Base-by-base conservation (phyloP, 2,888 invertebrate genomes). In the Gerris lacustris region DNA sequence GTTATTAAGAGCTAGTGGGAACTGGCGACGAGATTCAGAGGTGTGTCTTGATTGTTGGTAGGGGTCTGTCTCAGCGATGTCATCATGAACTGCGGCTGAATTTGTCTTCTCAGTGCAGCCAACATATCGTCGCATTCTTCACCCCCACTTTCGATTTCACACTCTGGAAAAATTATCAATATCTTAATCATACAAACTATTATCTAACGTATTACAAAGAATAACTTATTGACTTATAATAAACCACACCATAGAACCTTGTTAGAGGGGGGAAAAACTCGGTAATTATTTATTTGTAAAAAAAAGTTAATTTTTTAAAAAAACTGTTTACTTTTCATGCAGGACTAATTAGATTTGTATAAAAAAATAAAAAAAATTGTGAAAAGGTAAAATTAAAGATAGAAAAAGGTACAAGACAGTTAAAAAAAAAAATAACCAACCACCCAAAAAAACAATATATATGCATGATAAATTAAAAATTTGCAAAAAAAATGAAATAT, bases 21-120 rank as follows among this genome's bases (percentile, higher is more conserved):
- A 15, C 55, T 73, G 9, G 75, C 75, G 44, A 75, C 75, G 6
- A 76, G 72, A 63, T 76, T 76, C 31, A 76, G 72, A 6, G 75
- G 75, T 17, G 73, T 73, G 70, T 74, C 75, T 70, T 76, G 74
- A 68, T 73, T 73, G 15, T 2, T 5, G 9, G 66, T 2, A 62
- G 69, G 67, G 44, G 71, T 66, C 67, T 85, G 85, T 69, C 85
- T 84, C 76, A 86, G 82, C 71, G 87, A 82, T 7, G 87, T 86
- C 82, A 86, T 85, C 79, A 86, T 84, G 72, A 88, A 80, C 79
- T 89, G 88, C 70, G 89, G 89, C 78, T 88, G 88, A 76, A 89
- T 84, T 79, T 88, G 88, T 31, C 87, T 82, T 11, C 89, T 83
- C 75, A 89, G 81, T 67, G 88, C 89, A 67, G 85, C 86, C 77